These are phyloP conservation scores for Gyrodactylus salaris DNA, from an alignment of 1,140 invertebrate species.

Conservation along the genomic window DNA sequence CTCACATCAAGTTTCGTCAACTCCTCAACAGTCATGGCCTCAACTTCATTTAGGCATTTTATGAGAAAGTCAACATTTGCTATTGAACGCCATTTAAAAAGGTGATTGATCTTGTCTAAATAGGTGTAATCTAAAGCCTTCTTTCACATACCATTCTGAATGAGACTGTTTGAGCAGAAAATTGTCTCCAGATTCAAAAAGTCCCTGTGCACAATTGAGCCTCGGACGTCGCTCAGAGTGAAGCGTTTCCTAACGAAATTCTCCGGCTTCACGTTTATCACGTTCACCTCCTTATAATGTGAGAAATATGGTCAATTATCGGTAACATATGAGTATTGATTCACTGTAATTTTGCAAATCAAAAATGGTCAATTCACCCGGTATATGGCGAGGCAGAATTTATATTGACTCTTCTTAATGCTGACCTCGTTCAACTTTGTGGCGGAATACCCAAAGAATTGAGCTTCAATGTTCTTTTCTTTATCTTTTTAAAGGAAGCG, in stretches of 20 bases:
- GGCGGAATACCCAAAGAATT: not conserved
- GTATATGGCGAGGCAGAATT: not conserved
- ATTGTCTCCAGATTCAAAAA: not conserved
- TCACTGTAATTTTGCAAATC: no score
- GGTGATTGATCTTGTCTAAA: not conserved
- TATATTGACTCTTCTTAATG: not conserved
- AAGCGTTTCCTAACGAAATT: not conserved
- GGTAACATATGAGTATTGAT: no score
- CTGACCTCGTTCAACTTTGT: not conserved
- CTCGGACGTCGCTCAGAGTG: not conserved
- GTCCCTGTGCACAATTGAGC: not conserved
- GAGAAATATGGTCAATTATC: not conserved
- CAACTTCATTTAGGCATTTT: not conserved
- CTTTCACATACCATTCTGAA: not conserved
- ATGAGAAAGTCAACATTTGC: not conserved
- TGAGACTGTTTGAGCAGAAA: not conserved
- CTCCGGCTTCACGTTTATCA: not conserved
- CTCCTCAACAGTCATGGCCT: not conserved
- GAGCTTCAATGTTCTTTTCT: not conserved
- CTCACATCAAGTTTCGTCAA: not conserved
- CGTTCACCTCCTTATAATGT: not conserved
- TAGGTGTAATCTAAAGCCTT: not conserved
- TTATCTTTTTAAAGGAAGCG: not conserved
- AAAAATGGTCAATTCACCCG: not conserved
- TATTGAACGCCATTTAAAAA: not conserved